Base-by-base conservation (phyloP, 2,797 vertebrate species). In the Malurus splendens region DNA sequence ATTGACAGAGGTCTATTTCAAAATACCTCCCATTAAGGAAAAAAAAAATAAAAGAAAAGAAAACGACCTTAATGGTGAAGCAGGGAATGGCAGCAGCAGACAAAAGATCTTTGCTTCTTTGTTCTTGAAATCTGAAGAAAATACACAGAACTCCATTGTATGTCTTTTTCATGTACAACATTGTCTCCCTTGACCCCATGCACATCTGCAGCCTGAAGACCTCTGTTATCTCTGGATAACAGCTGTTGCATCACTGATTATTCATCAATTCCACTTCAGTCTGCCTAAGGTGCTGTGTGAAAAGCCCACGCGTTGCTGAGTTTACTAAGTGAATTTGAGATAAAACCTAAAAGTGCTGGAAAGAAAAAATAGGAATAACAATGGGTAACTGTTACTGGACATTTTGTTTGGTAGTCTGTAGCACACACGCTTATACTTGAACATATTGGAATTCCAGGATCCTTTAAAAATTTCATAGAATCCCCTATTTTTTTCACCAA, bases 201-300 rank as follows among this genome's bases (percentile, higher is more conserved):
- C 95, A 95, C 95, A 95, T 91, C 94, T 94, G 93, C 93, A 95
- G 90, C 84, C 91, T 87, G 67, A 94, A 92, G 93, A 93, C 82
- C 81, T 92, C 88, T 94, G 89, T 91, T 94, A 94, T 95, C 89
- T 94, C 87, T 94, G 94, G 70, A 91, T 93, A 95, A 94, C 93
- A 94, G 91, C 93, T 95, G 95, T 94, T 94, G 87, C 93, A 92
- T 81, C 70, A 66, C 87, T 94, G 94, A 95, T 95, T 95, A 95
- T 95, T 94, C 90, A 90, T 91, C 91, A 93, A 76, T 90, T 92
- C 76, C 79, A 87, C 66, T 90, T 91, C 3, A 90, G 65, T 42
- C 84, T 92, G 86, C 90, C 62, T 90, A 93, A 93, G 88, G 95
- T 93, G 86, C 84, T 92, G 62, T 92, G 62, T 90, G 90, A 93